phyloP scores from a whole-genome alignment of 2,113 vertebrate genomes.

The Microcebus griseorufus region DNA sequence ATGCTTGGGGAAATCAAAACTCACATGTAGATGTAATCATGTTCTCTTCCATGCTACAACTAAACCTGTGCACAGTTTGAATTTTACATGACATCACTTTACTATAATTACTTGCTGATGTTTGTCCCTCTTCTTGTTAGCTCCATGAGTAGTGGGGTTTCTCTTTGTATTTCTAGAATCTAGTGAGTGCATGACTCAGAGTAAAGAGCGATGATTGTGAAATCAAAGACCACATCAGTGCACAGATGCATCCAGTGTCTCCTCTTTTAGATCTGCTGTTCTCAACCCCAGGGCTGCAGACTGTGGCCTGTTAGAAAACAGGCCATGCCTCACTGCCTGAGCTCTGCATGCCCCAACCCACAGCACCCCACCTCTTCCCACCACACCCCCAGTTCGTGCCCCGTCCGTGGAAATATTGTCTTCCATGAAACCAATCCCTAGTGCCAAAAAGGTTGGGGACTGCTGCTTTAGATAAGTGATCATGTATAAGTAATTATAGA shows the following conservation, averaged over 20 bases:
- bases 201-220: neutral
- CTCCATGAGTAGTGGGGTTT: neutral
- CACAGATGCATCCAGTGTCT: neutral
- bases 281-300: too few species aligned
- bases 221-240: neutral
- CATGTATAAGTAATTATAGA: neutral
- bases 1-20: neutral
- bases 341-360: too few species aligned
- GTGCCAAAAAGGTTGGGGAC: too few species aligned
- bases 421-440: too few species aligned
- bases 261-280: neutral
- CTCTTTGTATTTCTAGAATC: neutral
- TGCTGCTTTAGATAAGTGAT: neutral
- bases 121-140: neutral
- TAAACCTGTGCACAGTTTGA: neutral
- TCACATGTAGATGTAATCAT: neutral
- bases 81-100: neutral
- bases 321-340: too few species aligned
- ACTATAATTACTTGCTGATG: neutral
- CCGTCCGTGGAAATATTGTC: too few species aligned
- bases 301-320: too few species aligned
- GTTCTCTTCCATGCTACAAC: neutral
- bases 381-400: too few species aligned
- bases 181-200: neutral
- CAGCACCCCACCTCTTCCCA: too few species aligned